A percentile compares a stretch with the other conserved stretches of the same genome.
These are phyloP conservation scores for Pagrus major DNA, from an alignment of 2,113 vertebrate genomes.

Conservation along the genomic window DNA sequence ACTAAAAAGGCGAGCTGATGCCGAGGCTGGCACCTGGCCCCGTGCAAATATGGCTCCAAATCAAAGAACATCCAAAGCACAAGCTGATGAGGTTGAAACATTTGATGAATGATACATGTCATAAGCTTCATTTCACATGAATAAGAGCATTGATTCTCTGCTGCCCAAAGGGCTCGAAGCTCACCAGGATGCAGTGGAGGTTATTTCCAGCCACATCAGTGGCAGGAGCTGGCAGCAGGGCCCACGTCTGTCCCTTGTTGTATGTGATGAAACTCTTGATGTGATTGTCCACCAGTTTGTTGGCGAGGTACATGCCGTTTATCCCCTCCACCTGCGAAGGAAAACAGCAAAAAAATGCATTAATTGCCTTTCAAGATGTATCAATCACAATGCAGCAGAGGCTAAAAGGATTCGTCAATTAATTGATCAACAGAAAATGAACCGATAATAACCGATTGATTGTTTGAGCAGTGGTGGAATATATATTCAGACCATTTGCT, in stretches of 20 bases:
- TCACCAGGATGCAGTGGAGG: constrained; percentile 92
- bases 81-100: constrained; percentile 61
- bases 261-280: constrained; percentile 96
- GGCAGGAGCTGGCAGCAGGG: constrained; percentile 89
- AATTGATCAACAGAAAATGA: too few relatives aligned
- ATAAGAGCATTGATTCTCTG: constrained; percentile 37
- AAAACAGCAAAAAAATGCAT: constrained; percentile 5
- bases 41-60: constrained; percentile 48
- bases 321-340: constrained; percentile 92
- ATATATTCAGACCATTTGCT: neutral
- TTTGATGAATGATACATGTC: constrained; percentile 64
- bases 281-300: constrained; percentile 91
- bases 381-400: neutral
- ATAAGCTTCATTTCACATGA: constrained; percentile 52
- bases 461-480: neutral
- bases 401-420: too few relatives aligned
- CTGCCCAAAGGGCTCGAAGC: constrained; percentile 65
- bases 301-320: constrained; percentile 95
- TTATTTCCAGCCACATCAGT: constrained; percentile 88
- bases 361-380: neutral
- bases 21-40: constrained; percentile 39
- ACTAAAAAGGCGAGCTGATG: constrained; percentile 24
- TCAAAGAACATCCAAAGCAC: constrained; percentile 47
- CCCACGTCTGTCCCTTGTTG: constrained; percentile 97
- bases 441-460: neutral